Conservation (phyloP, 37 sponge, comb jelly and placozoan species). For the Dysidea cf. avara region DNA sequence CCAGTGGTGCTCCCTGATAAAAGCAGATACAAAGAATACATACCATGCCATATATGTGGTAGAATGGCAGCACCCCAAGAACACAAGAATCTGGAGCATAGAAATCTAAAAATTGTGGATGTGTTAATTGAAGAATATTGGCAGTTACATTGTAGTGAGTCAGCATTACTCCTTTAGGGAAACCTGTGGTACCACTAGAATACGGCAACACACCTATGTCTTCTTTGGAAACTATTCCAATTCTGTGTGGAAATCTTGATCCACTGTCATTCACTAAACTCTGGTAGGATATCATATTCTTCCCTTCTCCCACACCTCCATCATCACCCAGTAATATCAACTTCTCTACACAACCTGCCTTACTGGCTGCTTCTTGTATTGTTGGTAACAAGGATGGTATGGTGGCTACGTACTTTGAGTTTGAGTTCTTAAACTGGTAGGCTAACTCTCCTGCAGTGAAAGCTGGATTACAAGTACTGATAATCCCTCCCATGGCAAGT, state of each 20-base stretch:
- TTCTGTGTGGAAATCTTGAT: conserved; percentile 63
- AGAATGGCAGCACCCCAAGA: conserved; percentile 71
- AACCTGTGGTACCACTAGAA: conserved; percentile 93
- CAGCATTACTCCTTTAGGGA: conserved; percentile 93
- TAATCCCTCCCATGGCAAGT: too few species aligned
- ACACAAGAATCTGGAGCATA: background rate
- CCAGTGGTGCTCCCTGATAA: conserved; percentile 42
- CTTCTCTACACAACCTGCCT: too few species aligned
- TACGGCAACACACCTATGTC: conserved; percentile 71
- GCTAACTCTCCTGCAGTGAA: conserved; percentile 71
- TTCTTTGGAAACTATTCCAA: conserved; percentile 37
- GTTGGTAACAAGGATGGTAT: too few species aligned
- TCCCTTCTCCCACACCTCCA: too few species aligned
- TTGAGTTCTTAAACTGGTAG: too few species aligned
- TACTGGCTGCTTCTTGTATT: too few species aligned
- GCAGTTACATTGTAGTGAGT: conserved; percentile 70
- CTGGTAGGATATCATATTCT: too few species aligned
- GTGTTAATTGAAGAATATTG: conserved; percentile 43
- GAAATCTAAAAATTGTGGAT: conserved; percentile 28
- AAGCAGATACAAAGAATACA: conserved; percentile 41
- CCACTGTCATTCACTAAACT: too few species aligned
- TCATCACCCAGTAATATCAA: too few species aligned
- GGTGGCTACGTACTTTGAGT: too few species aligned
- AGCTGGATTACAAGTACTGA: conserved; percentile 68
- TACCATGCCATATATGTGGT: conserved; percentile 82